Evolutionary conservation across 2,888 invertebrate genomes (phyloP).

Genomic region (Napeogenes sylphis): DNA sequence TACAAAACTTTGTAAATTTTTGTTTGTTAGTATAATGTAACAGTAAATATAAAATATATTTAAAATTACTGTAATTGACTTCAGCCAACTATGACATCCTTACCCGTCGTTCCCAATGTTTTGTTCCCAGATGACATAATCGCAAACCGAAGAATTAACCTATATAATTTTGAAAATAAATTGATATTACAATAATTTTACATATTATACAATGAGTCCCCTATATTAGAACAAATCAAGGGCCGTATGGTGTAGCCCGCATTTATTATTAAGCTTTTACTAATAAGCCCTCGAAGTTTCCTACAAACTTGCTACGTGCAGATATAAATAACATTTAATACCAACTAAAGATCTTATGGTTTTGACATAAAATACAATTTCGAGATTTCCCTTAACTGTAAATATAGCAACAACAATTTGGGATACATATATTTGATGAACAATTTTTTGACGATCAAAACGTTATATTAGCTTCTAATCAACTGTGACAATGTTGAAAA

Average conservation of each 20-base stretch:
- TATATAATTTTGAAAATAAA: no score
- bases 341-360: neutral
- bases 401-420: constrained; percentile 5
- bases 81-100: no score
- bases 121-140: no score
- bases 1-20: no score
- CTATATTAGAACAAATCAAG: constrained; percentile 50
- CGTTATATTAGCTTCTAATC: constrained; percentile 6
- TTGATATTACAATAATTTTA: neutral
- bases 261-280: constrained; percentile 54
- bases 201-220: neutral
- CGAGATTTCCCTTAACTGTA: constrained; percentile 14
- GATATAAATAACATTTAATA: neutral
- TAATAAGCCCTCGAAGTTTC: constrained; percentile 48
- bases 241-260: constrained; percentile 52
- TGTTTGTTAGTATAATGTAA: no score
- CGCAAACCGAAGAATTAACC: no score
- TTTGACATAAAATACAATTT: constrained; percentile 16
- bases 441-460: constrained; percentile 12
- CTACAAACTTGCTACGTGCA: neutral
- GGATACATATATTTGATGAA: constrained; percentile 13
- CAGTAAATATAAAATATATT: no score
- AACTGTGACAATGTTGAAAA: constrained; percentile 9
- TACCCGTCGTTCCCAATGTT: no score
- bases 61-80: no score